Conservation (phyloP, 2,797 vertebrate species). For the Nyctibius grandis region DNA sequence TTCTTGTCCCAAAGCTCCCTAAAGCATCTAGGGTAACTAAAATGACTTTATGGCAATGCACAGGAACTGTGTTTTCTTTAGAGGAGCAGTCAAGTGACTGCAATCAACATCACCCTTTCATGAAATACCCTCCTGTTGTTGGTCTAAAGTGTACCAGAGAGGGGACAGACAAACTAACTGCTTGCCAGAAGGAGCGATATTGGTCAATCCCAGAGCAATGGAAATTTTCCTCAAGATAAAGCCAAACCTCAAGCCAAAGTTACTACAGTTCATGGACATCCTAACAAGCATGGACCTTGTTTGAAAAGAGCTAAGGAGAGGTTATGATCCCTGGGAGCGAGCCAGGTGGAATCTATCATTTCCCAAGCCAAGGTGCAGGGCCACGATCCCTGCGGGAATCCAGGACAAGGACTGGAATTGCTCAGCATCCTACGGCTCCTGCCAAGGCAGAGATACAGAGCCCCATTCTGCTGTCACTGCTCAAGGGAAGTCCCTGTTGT, state of each 20-base stretch:
- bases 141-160: background rate
- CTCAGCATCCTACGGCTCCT: background rate
- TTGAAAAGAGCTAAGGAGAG: background rate
- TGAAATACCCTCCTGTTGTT: background rate
- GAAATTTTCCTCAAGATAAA: conserved; percentile 48
- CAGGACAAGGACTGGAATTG: background rate
- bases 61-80: background rate
- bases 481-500: background rate
- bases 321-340: background rate
- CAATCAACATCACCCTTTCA: background rate
- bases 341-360: background rate
- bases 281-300: conserved; percentile 1
- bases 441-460: conserved; percentile 14
- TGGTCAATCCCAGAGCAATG: background rate
- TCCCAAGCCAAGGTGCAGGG: background rate
- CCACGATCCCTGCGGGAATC: background rate
- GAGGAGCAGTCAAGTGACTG: background rate
- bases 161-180: background rate
- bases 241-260: conserved; percentile 36
- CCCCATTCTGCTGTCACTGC: background rate
- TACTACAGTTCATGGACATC: background rate
- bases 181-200: background rate
- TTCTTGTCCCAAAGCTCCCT: background rate
- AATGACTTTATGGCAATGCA: background rate
- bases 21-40: background rate